Evolutionary conservation across 2,797 vertebrate species (phyloP).

Genomic region (Poecilia wingei): DNA sequence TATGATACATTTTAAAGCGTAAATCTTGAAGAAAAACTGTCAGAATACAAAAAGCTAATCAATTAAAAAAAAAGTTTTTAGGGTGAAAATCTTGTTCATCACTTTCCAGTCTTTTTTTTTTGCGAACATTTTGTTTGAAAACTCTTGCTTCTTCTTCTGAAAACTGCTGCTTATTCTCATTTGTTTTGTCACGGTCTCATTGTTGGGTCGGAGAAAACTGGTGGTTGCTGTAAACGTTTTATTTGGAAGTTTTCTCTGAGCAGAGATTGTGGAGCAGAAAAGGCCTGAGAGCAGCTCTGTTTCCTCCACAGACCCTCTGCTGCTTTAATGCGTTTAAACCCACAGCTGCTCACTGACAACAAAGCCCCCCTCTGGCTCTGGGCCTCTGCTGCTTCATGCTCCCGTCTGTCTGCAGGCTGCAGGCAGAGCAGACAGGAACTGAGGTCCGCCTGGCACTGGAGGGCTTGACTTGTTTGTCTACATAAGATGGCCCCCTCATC

Average conservation of each 20-base stretch:
- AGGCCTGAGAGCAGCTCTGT: neutral
- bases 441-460: slow-evolving; percentile 31
- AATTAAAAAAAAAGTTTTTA: neutral
- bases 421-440: slow-evolving; percentile 22
- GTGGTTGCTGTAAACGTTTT: neutral
- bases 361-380: slow-evolving; percentile 58
- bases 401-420: slow-evolving; percentile 48
- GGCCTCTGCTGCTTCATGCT: slow-evolving; percentile 30
- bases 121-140: neutral
- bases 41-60: neutral
- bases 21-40: neutral
- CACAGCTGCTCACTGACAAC: slow-evolving; percentile 52
- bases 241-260: neutral
- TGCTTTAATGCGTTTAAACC: slow-evolving; percentile 42
- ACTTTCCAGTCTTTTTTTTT: neutral
- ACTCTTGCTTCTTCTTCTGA: neutral
- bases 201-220: neutral
- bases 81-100: neutral
- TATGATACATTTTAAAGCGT: neutral
- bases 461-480: slow-evolving; percentile 42
- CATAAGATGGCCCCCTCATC: slow-evolving; percentile 5
- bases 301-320: slow-evolving; percentile 9
- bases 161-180: neutral
- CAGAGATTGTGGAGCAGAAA: neutral
- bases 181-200: neutral